Percentiles rank a stretch among this genome's conserved stretches.
Conservation (phyloP, 2,113 vertebrate species). For the Balaeniceps rex region DNA sequence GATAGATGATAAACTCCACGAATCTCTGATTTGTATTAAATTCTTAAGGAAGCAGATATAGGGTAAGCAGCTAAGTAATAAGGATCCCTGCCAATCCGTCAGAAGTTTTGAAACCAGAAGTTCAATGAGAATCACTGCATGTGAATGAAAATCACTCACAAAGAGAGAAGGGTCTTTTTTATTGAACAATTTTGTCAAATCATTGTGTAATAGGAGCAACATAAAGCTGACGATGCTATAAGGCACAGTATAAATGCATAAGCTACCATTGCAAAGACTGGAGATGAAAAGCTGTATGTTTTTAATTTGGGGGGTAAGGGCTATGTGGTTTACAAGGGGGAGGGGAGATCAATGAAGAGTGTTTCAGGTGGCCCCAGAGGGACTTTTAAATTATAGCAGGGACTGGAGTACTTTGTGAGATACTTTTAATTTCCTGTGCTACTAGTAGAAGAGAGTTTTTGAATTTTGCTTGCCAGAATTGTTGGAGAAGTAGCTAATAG, state of each 20-base stretch:
- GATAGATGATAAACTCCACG: neutral
- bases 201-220: neutral
- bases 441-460: neutral
- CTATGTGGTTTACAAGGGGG: neutral
- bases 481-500: neutral
- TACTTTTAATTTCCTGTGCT: conserved; percentile 45
- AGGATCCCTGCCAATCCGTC: neutral
- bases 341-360: conserved; percentile 29
- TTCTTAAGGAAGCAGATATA: neutral
- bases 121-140: neutral
- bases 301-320: neutral
- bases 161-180: neutral
- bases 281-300: neutral
- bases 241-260: neutral
- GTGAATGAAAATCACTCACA: neutral
- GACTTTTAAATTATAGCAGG: neutral
- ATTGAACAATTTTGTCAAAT: neutral
- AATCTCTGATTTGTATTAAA: neutral
- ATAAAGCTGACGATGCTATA: neutral
- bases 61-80: neutral
- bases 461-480: neutral
- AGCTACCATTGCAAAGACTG: neutral
- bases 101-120: neutral
- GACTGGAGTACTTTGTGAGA: conserved; percentile 11
- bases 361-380: neutral